phyloP scores from a whole-genome alignment of 2,797 vertebrate genomes.

The Pseudocheirus occidentalis region DNA sequence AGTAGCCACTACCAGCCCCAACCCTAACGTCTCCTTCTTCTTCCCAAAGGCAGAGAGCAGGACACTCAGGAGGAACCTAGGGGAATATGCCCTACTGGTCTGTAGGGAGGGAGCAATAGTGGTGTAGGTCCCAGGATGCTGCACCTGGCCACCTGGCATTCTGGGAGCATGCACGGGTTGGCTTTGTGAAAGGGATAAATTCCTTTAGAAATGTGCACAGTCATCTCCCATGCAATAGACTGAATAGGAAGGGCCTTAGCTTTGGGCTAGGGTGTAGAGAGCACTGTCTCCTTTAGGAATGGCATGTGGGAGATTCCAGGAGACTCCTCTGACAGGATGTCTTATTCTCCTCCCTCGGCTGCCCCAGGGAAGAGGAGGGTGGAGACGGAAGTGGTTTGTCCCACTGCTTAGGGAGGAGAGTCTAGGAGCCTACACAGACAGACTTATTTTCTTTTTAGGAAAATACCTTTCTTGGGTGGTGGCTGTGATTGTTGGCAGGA shows the following conservation, averaged over 20 bases:
- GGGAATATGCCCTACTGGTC: not conserved
- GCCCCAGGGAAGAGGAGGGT: not conserved
- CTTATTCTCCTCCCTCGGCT: not conserved
- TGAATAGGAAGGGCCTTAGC: not conserved
- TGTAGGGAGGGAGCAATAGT: not conserved
- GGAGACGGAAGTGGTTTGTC: not conserved
- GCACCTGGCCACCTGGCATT: not conserved
- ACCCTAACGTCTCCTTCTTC: not conserved
- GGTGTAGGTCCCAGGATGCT: not conserved
- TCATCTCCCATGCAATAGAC: not conserved
- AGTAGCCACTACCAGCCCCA: not conserved
- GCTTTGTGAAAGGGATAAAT: not conserved
- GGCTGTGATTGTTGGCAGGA: not conserved
- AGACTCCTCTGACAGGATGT: not conserved
- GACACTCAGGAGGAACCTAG: not conserved
- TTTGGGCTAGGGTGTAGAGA: not conserved
- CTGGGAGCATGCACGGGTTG: not conserved
- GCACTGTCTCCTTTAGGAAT: not conserved
- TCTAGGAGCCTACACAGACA: not conserved
- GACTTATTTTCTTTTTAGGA: not conserved
- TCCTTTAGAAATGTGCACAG: not conserved
- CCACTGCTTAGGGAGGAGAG: not conserved
- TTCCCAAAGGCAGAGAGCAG: not conserved
- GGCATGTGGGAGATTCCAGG: not conserved
- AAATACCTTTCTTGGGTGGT: not conserved